phyloP scores from a whole-genome alignment of 2,888 invertebrate species.

The Yponomeuta evonymella region DNA sequence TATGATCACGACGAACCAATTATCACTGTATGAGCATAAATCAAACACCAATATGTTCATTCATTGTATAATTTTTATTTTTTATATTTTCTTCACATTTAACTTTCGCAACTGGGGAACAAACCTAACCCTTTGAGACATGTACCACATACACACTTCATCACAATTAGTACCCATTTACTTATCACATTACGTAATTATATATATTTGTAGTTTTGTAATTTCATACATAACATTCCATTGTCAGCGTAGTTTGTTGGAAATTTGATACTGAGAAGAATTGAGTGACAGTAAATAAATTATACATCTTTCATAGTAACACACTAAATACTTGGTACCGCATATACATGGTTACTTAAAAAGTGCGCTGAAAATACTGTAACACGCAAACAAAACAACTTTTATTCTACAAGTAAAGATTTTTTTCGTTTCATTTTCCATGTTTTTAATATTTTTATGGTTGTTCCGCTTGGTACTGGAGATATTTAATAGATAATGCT shows the following conservation, averaged over 20 bases:
- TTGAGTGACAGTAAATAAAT: not conserved
- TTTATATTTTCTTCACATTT: not conserved
- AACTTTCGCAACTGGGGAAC: conserved; percentile 59
- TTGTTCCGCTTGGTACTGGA: too few species aligned
- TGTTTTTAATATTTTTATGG: too few species aligned
- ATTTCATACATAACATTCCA: not conserved
- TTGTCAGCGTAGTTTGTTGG: not conserved
- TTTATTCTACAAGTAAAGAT: too few species aligned
- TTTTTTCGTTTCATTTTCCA: too few species aligned
- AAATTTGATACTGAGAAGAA: not conserved
- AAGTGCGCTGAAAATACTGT: too few species aligned
- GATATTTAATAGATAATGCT: too few species aligned
- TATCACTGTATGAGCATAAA: not conserved
- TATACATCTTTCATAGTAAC: too few species aligned
- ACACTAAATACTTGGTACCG: too few species aligned
- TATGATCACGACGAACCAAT: too few species aligned
- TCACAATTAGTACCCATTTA: conserved; percentile 13
- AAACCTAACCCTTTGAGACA: conserved; percentile 47
- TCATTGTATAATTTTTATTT: conserved; percentile 60
- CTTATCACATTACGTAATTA: conserved; percentile 4
- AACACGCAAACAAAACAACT: too few species aligned
- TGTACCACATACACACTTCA: conserved; percentile 29
- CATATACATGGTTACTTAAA: too few species aligned
- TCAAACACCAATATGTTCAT: conserved; percentile 37
- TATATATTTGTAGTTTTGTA: not conserved